phyloP scores from a whole-genome alignment of 2,888 invertebrate species.

The Cylindroiulus punctatus region DNA sequence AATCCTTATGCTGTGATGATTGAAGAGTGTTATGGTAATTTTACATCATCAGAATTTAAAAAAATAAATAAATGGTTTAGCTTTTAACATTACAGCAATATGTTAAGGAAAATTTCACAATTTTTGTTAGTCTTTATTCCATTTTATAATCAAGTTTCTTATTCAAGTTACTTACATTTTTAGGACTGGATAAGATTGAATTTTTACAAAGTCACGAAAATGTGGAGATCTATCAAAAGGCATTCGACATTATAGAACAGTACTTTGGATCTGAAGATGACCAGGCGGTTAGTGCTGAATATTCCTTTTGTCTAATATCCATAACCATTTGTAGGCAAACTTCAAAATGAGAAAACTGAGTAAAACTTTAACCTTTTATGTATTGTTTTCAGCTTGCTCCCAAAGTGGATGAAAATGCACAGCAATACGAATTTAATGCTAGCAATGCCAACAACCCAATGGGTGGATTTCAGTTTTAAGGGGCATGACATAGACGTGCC shows the following conservation, averaged over 20 bases:
- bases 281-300: slow-evolving; percentile 69
- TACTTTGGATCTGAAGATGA: slow-evolving; percentile 89
- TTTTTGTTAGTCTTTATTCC: not conserved
- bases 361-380: not conserved
- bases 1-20: slow-evolving; percentile 78
- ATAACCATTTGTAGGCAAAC: no score
- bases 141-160: not conserved
- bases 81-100: not conserved
- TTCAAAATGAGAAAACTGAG: not conserved
- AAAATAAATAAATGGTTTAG: no score
- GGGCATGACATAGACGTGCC: not conserved
- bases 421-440: slow-evolving; percentile 71
- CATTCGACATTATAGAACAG: slow-evolving; percentile 95
- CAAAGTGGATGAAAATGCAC: slow-evolving; percentile 72
- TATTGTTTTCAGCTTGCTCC: slow-evolving; percentile 73
- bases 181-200: slow-evolving; percentile 97
- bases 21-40: slow-evolving; percentile 84
- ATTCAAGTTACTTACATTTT: slow-evolving; percentile 49
- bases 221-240: slow-evolving; percentile 95
- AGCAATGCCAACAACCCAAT: slow-evolving; percentile 76
- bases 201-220: slow-evolving; percentile 97
- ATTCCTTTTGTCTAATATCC: no score
- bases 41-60: no score
- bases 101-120: not conserved
- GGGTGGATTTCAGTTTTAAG: slow-evolving; percentile 84